Evolutionary conservation across 2,113 vertebrate species (phyloP).

Genomic region (Numida meleagris): DNA sequence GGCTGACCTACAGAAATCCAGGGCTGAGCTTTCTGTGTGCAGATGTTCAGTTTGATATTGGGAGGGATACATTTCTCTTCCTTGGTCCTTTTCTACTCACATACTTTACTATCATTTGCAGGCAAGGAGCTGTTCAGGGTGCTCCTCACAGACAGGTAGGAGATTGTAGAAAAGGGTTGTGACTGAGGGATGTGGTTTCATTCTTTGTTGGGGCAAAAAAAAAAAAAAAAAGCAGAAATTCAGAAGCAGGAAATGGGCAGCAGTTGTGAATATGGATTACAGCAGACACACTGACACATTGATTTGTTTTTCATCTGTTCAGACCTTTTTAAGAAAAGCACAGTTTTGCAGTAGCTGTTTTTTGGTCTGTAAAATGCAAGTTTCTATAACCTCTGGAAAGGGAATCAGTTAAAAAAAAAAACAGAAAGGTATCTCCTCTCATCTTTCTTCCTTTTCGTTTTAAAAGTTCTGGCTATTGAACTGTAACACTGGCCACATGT

Average conservation of each 20-base stretch:
- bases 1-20: neutral
- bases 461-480: constrained; percentile 27
- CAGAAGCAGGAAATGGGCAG: neutral
- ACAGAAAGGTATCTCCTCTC: neutral
- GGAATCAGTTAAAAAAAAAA: neutral
- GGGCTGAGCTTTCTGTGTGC: neutral
- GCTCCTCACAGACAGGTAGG: neutral
- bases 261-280: neutral
- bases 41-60: neutral
- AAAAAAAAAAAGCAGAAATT: neutral
- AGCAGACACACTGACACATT: neutral
- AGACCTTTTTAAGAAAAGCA: neutral
- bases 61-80: neutral
- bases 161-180: neutral
- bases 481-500: constrained; percentile 35
- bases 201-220: neutral
- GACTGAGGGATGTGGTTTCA: neutral
- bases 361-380: neutral
- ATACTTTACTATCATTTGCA: neutral
- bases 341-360: neutral
- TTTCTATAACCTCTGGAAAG: neutral
- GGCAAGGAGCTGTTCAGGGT: neutral
- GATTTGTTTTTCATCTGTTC: constrained; percentile 8
- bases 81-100: neutral
- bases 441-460: neutral